A percentile compares a stretch with the other conserved stretches of the same genome.
Conservation (phyloP, 53 echinoderm and acorn worm species). For the Arbacia lixula region DNA sequence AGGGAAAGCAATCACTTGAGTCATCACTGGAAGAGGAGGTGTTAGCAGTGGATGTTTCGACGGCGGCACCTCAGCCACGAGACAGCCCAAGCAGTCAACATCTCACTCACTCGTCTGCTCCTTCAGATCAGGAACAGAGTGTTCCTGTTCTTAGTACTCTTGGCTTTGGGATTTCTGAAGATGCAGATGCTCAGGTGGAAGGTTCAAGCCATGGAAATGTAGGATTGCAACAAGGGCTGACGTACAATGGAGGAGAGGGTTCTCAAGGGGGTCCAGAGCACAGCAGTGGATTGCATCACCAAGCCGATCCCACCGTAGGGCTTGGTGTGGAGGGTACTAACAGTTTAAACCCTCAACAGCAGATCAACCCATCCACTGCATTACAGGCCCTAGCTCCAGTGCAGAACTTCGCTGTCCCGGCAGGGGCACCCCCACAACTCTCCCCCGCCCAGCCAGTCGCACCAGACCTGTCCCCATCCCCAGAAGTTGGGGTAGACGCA, state of each 20-base stretch:
- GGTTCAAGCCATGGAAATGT: too few relatives aligned
- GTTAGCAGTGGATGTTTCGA: background rate
- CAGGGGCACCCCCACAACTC: slow-evolving; percentile 30
- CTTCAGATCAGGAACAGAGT: background rate
- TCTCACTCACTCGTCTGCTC: background rate
- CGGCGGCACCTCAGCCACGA: too few relatives aligned
- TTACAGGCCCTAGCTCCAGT: slow-evolving; percentile 39
- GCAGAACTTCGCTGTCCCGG: slow-evolving; percentile 8
- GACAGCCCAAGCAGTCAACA: background rate
- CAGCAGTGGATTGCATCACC: too few relatives aligned
- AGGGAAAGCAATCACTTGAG: slow-evolving; percentile 32
- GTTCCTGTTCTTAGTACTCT: slow-evolving; percentile 4
- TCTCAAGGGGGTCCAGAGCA: too few relatives aligned
- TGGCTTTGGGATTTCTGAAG: slow-evolving; percentile 14
- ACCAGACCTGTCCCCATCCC: background rate
- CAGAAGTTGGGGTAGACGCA: slow-evolving; percentile 22
- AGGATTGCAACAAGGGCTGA: too few relatives aligned
- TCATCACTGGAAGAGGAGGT: slow-evolving; percentile 42
- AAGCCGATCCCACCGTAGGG: too few relatives aligned
- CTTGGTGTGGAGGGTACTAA: too few relatives aligned
- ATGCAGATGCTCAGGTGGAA: too few relatives aligned
- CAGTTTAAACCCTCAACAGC: background rate
- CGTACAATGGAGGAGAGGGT: too few relatives aligned
- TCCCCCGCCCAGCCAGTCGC: slow-evolving; percentile 14
- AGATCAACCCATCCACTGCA: slow-evolving; percentile 1